Evolutionary conservation across 2,888 invertebrate species (phyloP).

Genomic region (Endomychus coccineus): DNA sequence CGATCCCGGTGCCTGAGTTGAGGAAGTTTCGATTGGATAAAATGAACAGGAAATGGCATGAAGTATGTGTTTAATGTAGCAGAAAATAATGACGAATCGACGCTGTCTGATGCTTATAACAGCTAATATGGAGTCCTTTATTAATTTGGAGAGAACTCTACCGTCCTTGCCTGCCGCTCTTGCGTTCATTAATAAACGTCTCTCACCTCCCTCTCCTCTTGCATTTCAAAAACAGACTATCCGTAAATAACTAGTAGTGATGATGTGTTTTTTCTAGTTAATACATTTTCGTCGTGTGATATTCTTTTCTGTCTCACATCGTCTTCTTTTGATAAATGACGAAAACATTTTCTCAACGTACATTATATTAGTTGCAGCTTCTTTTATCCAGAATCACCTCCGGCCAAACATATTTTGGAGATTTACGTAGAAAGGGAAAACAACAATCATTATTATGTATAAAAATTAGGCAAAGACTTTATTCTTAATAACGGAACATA

Average conservation of each 20-base stretch:
- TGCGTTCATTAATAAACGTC: slow-evolving; percentile 45
- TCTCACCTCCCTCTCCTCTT: slow-evolving; percentile 38
- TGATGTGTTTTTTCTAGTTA: no score
- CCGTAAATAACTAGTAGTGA: slow-evolving; percentile 37
- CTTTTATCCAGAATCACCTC: no score
- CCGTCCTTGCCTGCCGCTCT: slow-evolving; percentile 33
- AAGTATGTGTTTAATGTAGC: slow-evolving; percentile 48
- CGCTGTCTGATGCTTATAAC: slow-evolving; percentile 46
- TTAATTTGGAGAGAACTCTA: slow-evolving; percentile 44
- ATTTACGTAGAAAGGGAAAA: no score
- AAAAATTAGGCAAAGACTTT: no score
- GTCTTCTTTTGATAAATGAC: no score
- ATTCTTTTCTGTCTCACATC: no score
- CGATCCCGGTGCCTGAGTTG: slow-evolving; percentile 10
- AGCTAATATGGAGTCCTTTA: slow-evolving; percentile 46
- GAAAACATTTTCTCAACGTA: no score
- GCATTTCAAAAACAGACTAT: slow-evolving; percentile 41
- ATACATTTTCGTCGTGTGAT: no score
- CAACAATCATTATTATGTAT: no score
- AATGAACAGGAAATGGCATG: slow-evolving; percentile 43
- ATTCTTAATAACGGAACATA: no score
- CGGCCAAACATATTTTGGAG: no score
- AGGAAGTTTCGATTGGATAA: slow-evolving; percentile 39
- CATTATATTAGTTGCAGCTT: no score
- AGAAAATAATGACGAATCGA: slow-evolving; percentile 50